Conservation (phyloP, 2,113 vertebrate genomes). For the Macquaria ambigua region DNA sequence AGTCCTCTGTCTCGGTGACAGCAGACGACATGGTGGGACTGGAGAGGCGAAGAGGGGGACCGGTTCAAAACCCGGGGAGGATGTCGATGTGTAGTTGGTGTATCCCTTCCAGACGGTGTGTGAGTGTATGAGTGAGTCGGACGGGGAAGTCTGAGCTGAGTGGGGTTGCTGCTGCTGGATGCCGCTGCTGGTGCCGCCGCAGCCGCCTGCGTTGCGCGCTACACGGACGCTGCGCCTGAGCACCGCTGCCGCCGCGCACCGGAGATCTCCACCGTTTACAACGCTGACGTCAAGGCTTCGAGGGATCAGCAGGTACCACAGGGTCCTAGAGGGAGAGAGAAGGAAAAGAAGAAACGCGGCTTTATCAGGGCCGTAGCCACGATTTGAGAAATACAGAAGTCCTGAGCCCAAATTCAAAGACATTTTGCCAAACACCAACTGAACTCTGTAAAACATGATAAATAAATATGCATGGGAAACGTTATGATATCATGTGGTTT, state of each 20-base stretch:
- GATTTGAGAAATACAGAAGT: not conserved
- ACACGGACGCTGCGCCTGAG: conserved; percentile 62
- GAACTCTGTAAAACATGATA: no score
- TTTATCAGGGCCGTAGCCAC: not conserved
- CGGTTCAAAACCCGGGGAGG: not conserved
- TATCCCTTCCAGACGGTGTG: not conserved
- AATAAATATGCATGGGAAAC: no score
- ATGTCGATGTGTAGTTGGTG: not conserved
- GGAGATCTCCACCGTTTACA: conserved; percentile 43
- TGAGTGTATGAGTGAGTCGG: not conserved
- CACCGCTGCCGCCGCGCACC: conserved; percentile 53
- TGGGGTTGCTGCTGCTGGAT: not conserved
- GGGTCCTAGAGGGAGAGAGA: conserved; percentile 65
- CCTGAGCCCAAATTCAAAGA: not conserved
- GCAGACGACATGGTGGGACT: conserved; percentile 89
- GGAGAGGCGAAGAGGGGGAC: not conserved
- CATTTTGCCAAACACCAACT: not conserved
- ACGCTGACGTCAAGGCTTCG: conserved; percentile 71
- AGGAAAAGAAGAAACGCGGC: no score
- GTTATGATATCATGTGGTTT: no score
- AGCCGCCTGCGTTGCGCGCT: conserved; percentile 56
- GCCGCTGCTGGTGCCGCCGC: conserved; percentile 33
- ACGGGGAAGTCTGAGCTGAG: not conserved
- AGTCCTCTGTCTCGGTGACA: conserved; percentile 92
- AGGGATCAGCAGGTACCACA: conserved; percentile 65